These are phyloP conservation scores for Drosophila chauvacae DNA, from an alignment of 1,140 invertebrate genomes.

Conservation along the genomic window DNA sequence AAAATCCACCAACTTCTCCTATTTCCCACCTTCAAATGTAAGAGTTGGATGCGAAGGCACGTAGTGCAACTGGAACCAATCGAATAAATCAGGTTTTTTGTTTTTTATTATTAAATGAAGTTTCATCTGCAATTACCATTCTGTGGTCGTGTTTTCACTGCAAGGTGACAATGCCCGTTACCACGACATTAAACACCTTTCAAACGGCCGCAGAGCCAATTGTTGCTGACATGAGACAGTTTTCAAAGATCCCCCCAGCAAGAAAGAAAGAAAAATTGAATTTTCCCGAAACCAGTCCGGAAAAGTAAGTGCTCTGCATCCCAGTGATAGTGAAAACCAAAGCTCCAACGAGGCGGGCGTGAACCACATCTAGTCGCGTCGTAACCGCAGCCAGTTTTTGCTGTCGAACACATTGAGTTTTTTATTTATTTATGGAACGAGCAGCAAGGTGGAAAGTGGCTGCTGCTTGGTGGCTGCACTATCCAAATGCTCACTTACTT, in stretches of 20 bases:
- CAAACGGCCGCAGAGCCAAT: conserved; percentile 38
- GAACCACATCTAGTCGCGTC: conserved; percentile 21
- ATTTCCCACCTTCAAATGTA: conserved; percentile 4
- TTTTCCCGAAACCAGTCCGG: conserved; percentile 39
- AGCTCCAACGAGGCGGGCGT: conserved; percentile 32
- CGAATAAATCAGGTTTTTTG: conserved; percentile 30
- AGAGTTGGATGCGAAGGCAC: background rate
- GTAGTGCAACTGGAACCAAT: conserved; percentile 19
- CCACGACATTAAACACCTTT: conserved; percentile 52
- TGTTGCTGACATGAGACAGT: conserved; percentile 42
- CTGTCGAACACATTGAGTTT: conserved; percentile 64
- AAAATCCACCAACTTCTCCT: background rate
- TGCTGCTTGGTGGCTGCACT: conserved; percentile 1
- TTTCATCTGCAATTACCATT: conserved; percentile 42
- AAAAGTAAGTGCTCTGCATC: conserved; percentile 59
- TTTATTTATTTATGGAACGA: conserved; percentile 73
- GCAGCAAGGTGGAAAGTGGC: conserved; percentile 61
- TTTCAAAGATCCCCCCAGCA: conserved; percentile 18
- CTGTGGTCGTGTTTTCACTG: conserved; percentile 22
- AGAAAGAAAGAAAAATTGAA: background rate
- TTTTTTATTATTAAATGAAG: conserved; percentile 20
- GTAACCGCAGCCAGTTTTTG: conserved; percentile 63
- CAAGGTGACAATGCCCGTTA: conserved; percentile 26
- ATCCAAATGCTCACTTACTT: conserved; percentile 1
- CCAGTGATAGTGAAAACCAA: conserved; percentile 76